A percentile compares a stretch with the other conserved stretches of the same genome.
Evolutionary conservation across 2,888 invertebrate genomes (phyloP).

Genomic region (Argyresthia albistria): DNA sequence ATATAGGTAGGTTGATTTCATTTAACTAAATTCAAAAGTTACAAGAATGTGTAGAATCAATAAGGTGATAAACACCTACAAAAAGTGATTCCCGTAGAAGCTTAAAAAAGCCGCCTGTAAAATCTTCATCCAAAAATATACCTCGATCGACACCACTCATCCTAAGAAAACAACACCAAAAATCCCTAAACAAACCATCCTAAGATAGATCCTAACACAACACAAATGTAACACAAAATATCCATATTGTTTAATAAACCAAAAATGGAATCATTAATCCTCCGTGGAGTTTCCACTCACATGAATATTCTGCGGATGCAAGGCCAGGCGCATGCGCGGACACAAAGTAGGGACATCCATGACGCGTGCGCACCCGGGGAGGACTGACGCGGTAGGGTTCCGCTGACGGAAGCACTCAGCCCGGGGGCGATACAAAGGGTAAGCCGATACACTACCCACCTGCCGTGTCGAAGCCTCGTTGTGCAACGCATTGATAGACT

Average conservation of each 20-base stretch:
- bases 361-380: slow-evolving; percentile 25
- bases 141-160: no score
- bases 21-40: no score
- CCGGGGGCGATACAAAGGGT: slow-evolving; percentile 6
- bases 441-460: slow-evolving; percentile 28
- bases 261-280: not conserved
- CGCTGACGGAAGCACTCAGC: no score
- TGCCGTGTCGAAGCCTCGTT: slow-evolving; percentile 16
- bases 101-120: no score
- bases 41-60: no score
- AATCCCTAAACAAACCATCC: slow-evolving; percentile 7
- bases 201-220: not conserved
- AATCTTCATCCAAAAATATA: no score
- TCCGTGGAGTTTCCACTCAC: slow-evolving; percentile 33
- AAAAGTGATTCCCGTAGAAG: no score
- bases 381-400: no score
- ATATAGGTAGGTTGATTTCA: no score
- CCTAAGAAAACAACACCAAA: not conserved
- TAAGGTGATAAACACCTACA: no score
- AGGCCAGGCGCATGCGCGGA: slow-evolving; percentile 51
- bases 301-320: slow-evolving; percentile 60
- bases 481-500: no score
- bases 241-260: slow-evolving; percentile 6
- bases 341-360: slow-evolving; percentile 47
- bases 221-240: slow-evolving; percentile 11